phyloP scores from a whole-genome alignment of 2,888 invertebrate genomes.

The Lepidocyrtoides sp. region DNA sequence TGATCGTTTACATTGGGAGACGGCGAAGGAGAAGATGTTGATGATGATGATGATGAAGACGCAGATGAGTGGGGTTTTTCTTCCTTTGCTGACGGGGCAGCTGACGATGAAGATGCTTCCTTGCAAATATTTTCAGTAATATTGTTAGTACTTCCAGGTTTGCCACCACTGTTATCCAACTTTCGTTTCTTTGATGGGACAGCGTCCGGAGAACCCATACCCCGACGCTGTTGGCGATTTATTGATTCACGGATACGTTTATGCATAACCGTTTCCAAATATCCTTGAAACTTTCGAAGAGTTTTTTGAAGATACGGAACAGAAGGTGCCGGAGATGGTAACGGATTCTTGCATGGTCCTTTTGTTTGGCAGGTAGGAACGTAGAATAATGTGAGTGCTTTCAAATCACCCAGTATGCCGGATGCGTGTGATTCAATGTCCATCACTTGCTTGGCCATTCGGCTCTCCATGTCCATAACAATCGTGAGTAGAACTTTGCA shows the following conservation, averaged over 20 bases:
- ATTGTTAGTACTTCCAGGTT: neutral
- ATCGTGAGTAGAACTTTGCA: slow-evolving; percentile 79
- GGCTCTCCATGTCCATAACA: slow-evolving; percentile 76
- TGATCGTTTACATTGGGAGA: slow-evolving; percentile 26
- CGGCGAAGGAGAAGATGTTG: slow-evolving; percentile 54
- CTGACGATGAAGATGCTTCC: slow-evolving; percentile 28
- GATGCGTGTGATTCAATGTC: slow-evolving; percentile 82
- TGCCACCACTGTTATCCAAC: slow-evolving; percentile 69
- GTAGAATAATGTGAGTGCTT: slow-evolving; percentile 89
- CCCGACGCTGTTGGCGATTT: slow-evolving; percentile 1
- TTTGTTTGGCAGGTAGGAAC: slow-evolving; percentile 83
- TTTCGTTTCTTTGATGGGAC: slow-evolving; percentile 82
- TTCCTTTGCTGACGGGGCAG: slow-evolving; percentile 30
- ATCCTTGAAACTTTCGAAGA: slow-evolving; percentile 78
- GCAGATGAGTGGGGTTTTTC: slow-evolving; percentile 54
- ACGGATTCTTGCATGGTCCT: slow-evolving; percentile 81
- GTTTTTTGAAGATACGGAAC: slow-evolving; percentile 79
- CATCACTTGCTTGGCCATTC: slow-evolving; percentile 78
- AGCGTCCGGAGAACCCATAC: slow-evolving; percentile 51
- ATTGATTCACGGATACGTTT: slow-evolving; percentile 63
- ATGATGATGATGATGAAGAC: slow-evolving; percentile 61
- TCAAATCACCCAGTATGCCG: slow-evolving; percentile 87
- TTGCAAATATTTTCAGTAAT: slow-evolving; percentile 25
- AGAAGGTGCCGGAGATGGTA: slow-evolving; percentile 82
- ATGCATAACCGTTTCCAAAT: slow-evolving; percentile 80